A percentile compares a stretch with the other conserved stretches of the same genome.
Conservation (phyloP, 2,888 invertebrate species). For the Rhabditoides inermis region DNA sequence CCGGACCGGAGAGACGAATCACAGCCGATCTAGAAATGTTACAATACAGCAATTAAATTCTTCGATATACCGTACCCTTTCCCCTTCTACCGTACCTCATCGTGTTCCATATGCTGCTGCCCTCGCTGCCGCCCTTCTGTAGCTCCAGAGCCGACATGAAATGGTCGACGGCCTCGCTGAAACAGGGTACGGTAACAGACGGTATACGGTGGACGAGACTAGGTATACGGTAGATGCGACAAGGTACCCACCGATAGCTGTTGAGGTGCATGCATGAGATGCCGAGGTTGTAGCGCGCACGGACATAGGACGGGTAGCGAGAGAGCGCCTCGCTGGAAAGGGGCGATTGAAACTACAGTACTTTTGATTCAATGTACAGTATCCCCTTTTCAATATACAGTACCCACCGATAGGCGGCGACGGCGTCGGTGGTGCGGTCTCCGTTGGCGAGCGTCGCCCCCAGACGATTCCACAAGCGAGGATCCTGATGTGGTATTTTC, state of each 20-base stretch:
- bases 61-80: not conserved
- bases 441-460: constrained; percentile 96
- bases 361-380: not conserved
- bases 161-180: constrained; percentile 86
- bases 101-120: constrained; percentile 37
- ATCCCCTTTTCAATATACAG: not conserved
- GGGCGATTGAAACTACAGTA: not conserved
- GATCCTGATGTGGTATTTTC: constrained; percentile 62
- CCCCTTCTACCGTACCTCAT: constrained; percentile 9
- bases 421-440: constrained; percentile 84
- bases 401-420: constrained; percentile 75
- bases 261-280: constrained; percentile 92
- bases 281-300: constrained; percentile 92
- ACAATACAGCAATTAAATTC: not conserved
- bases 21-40: constrained; percentile 35
- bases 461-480: constrained; percentile 87
- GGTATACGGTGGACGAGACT: too few relatives aligned
- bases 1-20: constrained; percentile 23
- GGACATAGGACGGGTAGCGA: constrained; percentile 85
- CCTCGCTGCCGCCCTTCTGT: constrained; percentile 64
- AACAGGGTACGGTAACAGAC: too few relatives aligned
- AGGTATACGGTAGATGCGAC: constrained; percentile 69
- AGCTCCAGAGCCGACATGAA: constrained; percentile 83
- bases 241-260: constrained; percentile 64
- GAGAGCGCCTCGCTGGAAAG: constrained; percentile 65